These are phyloP conservation scores for Thalassarche chlororhynchos DNA, from an alignment of 2,113 vertebrate genomes.

Conservation along the genomic window DNA sequence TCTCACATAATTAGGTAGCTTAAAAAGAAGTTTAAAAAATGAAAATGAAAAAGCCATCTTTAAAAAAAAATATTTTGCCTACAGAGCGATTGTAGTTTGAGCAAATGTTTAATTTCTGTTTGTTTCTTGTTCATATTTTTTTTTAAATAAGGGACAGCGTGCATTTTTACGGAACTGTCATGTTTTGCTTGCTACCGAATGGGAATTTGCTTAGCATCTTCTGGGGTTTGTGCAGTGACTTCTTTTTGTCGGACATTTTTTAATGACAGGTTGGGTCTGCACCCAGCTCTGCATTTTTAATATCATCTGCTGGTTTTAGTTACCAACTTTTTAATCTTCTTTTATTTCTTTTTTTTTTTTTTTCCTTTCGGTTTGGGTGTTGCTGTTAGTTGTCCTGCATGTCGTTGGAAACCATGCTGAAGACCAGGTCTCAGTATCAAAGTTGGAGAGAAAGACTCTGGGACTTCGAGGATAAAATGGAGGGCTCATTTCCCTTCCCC, in stretches of 20 bases:
- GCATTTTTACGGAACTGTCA: constrained; percentile 47
- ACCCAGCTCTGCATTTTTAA: constrained; percentile 46
- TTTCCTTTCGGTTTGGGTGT: constrained; percentile 50
- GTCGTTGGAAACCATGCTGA: not conserved
- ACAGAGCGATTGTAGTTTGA: constrained; percentile 86
- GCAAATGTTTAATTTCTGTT: constrained; percentile 75
- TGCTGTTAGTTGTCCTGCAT: constrained; percentile 1
- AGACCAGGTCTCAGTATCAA: not conserved
- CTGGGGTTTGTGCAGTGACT: constrained; percentile 22
- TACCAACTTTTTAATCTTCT: constrained; percentile 43
- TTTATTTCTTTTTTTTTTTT: not conserved
- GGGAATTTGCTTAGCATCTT: not conserved
- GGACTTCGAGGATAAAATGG: not conserved
- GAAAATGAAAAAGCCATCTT: constrained; percentile 87
- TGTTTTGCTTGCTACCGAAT: constrained; percentile 43
- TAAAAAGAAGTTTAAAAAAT: constrained; percentile 61
- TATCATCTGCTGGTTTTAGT: constrained; percentile 45
- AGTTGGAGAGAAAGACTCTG: not conserved
- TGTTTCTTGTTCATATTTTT: constrained; percentile 50
- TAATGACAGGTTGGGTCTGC: constrained; percentile 20
- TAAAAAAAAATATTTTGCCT: constrained; percentile 85
- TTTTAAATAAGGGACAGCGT: constrained; percentile 60
- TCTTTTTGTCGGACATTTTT: not conserved
- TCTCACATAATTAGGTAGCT: constrained; percentile 71
- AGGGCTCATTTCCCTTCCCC: not conserved